These are phyloP conservation scores for Kryphioiulus occultus DNA, from an alignment of 2,888 invertebrate genomes.

Conservation along the genomic window DNA sequence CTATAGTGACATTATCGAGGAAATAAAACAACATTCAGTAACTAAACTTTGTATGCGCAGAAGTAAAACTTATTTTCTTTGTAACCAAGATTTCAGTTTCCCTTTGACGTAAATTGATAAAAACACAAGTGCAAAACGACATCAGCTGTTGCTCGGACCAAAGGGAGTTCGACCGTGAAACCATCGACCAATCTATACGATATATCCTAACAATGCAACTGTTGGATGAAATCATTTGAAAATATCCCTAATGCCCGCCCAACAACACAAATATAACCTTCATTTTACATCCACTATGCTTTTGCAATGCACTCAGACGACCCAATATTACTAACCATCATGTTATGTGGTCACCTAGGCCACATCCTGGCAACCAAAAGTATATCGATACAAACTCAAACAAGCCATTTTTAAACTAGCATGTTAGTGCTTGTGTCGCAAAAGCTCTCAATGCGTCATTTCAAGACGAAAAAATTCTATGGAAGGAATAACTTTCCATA, in stretches of 20 bases:
- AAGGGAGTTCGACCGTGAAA: neutral
- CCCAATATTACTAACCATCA: neutral
- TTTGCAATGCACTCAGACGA: neutral
- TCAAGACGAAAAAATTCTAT: neutral
- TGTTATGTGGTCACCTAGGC: slow-evolving; percentile 41
- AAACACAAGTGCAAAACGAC: neutral
- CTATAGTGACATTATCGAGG: neutral
- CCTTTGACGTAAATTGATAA: neutral
- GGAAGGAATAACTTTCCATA: neutral
- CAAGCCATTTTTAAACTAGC: neutral
- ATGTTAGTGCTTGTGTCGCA: neutral
- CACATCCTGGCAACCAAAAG: slow-evolving; percentile 39
- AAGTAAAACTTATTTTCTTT: neutral
- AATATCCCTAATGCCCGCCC: neutral
- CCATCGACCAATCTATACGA: neutral
- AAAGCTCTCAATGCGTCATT: neutral
- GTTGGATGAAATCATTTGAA: neutral
- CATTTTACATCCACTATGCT: neutral
- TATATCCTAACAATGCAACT: neutral
- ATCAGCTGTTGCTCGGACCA: neutral
- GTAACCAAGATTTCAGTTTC: neutral
- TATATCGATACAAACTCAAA: slow-evolving; percentile 6
- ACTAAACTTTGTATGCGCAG: neutral
- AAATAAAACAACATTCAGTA: neutral
- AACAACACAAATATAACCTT: neutral